phyloP scores from a whole-genome alignment of 2,113 vertebrate species.

The Cromileptes altivelis region DNA sequence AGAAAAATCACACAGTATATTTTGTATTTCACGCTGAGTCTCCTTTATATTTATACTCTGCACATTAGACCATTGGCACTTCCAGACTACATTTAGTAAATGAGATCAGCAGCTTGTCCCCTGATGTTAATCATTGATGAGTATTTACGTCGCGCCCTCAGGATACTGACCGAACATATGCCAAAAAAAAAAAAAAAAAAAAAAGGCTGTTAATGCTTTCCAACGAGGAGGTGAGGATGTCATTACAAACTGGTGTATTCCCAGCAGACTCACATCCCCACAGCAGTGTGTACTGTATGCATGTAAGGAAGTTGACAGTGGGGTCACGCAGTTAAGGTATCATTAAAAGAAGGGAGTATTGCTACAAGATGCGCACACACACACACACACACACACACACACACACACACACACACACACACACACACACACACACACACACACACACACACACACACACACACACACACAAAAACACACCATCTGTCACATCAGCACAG shows the following conservation, averaged over 20 bases:
- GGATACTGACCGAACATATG: slow-evolving; percentile 13
- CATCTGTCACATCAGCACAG: slow-evolving; percentile 83
- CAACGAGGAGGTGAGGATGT: slow-evolving; percentile 2
- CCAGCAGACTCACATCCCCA: slow-evolving; percentile 4
- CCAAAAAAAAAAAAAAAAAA: slow-evolving; percentile 2
- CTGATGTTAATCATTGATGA: slow-evolving; percentile 4
- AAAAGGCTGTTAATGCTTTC: slow-evolving; percentile 1
- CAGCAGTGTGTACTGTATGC: slow-evolving; percentile 13
- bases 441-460: slow-evolving; percentile 27
- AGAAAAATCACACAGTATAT: neutral
- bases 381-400: too few relatives aligned
- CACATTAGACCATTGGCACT: neutral
- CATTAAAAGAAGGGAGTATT: slow-evolving; percentile 50
- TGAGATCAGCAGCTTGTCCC: neutral
- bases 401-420: too few relatives aligned
- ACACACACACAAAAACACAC: slow-evolving; percentile 53
- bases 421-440: slow-evolving; percentile 1
- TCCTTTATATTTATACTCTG: neutral
- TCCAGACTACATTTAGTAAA: neutral
- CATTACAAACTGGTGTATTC: slow-evolving; percentile 20
- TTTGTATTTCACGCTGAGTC: neutral
- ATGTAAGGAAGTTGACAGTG: neutral
- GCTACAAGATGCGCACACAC: slow-evolving; percentile 3
- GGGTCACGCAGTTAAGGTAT: slow-evolving; percentile 24
- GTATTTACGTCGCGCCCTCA: neutral